A percentile compares a stretch with the other conserved stretches of the same genome.
Evolutionary conservation across 2,888 invertebrate species (phyloP).

Genomic region (Linnaemya tessellans): DNA sequence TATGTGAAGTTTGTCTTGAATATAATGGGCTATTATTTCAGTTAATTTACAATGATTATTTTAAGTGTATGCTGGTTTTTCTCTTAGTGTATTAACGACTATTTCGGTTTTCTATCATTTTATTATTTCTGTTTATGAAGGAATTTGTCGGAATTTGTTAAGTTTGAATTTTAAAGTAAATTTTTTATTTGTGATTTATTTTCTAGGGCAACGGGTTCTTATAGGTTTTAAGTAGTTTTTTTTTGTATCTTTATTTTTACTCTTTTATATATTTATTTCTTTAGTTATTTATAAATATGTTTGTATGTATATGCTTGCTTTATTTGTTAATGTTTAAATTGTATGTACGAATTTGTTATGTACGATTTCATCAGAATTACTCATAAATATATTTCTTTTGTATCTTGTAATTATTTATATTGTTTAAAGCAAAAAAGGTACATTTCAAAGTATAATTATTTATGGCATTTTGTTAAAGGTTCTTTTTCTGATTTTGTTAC

Average conservation of each 20-base stretch:
- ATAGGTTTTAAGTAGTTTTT: slow-evolving; percentile 53
- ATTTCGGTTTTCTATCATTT: slow-evolving; percentile 29
- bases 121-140: not conserved
- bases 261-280: not conserved
- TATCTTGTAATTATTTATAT: slow-evolving; percentile 45
- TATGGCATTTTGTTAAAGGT: slow-evolving; percentile 68
- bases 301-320: slow-evolving; percentile 41
- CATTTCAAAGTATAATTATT: slow-evolving; percentile 71
- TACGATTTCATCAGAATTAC: slow-evolving; percentile 65
- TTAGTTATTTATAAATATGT: slow-evolving; percentile 55
- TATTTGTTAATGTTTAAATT: slow-evolving; percentile 23
- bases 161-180: slow-evolving; percentile 60
- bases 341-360: slow-evolving; percentile 57
- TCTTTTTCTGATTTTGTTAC: too few relatives aligned
- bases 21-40: slow-evolving; percentile 28
- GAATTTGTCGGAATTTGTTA: slow-evolving; percentile 45
- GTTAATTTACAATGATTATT: slow-evolving; percentile 58
- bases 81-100: slow-evolving; percentile 34
- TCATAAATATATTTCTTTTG: slow-evolving; percentile 56
- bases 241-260: not conserved
- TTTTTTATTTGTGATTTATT: slow-evolving; percentile 40
- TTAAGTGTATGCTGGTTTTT: slow-evolving; percentile 2
- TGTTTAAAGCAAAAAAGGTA: slow-evolving; percentile 72
- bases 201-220: slow-evolving; percentile 48
- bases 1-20: slow-evolving; percentile 26